phyloP scores from a whole-genome alignment of 2,797 vertebrate species.

The Diplodus sargus region DNA sequence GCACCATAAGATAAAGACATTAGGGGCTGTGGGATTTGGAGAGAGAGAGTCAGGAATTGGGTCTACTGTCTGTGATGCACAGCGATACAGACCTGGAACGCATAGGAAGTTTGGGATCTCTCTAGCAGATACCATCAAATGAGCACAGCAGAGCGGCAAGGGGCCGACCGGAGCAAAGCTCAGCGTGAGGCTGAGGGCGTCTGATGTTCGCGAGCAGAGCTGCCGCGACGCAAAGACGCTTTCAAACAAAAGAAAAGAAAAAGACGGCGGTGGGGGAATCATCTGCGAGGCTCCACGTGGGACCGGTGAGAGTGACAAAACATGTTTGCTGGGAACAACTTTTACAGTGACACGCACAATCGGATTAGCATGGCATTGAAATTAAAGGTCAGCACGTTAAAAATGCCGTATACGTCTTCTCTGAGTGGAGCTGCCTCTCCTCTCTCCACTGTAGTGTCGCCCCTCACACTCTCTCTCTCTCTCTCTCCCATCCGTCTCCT shows the following conservation, averaged over 20 bases:
- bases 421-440: conserved; percentile 43
- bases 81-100: conserved; percentile 51
- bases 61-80: conserved; percentile 35
- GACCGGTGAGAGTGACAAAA: conserved; percentile 22
- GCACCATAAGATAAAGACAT: conserved; percentile 73
- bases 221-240: not conserved
- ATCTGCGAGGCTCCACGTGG: conserved; percentile 6
- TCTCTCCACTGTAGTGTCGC: conserved; percentile 47
- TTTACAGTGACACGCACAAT: conserved; percentile 42
- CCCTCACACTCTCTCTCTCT: conserved; percentile 45
- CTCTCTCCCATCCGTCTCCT: conserved; percentile 53
- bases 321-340: conserved; percentile 47
- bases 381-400: conserved; percentile 64
- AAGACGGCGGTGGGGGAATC: conserved; percentile 20
- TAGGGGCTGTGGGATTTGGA: conserved; percentile 72
- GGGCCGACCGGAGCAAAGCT: conserved; percentile 51
- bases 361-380: conserved; percentile 54
- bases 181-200: conserved; percentile 47
- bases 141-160: conserved; percentile 43
- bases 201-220: conserved; percentile 17
- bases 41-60: conserved; percentile 48
- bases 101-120: conserved; percentile 60
- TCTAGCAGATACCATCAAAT: conserved; percentile 62
- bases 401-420: conserved; percentile 50
- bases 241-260: conserved; percentile 13